phyloP scores from a whole-genome alignment of 1,140 invertebrate genomes.

The Drosophila paulistorum region DNA sequence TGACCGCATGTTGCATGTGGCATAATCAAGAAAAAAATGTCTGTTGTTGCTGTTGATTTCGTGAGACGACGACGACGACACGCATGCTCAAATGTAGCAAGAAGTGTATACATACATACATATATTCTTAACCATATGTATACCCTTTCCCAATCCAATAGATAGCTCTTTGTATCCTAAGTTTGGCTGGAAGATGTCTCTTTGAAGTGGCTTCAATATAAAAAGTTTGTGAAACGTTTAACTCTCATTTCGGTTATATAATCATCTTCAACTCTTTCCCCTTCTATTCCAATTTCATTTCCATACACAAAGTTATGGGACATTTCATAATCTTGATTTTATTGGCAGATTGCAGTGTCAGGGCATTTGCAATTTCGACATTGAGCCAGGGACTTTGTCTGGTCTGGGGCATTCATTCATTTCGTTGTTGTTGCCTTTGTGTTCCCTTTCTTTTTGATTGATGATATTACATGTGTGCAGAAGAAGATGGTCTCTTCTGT shows the following conservation, averaged over 20 bases:
- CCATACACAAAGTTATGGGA: no score
- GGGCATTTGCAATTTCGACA: constrained; percentile 35
- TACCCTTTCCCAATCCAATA: no score
- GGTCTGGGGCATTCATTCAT: background rate
- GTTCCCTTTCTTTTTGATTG: constrained; percentile 48
- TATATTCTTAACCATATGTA: background rate
- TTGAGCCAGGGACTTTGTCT: constrained; percentile 3
- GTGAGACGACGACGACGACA: constrained; percentile 42
- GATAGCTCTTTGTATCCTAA: no score
- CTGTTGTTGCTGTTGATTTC: constrained; percentile 46
- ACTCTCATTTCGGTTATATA: no score
- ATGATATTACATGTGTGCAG: constrained; percentile 64
- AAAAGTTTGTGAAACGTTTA: no score
- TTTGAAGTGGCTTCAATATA: no score
- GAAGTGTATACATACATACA: background rate
- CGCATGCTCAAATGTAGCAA: constrained; percentile 11
- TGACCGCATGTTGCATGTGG: constrained; percentile 32
- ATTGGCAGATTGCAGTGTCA: background rate
- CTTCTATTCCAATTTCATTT: no score
- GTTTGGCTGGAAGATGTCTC: no score
- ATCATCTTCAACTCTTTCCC: no score
- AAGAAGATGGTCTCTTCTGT: constrained; percentile 22
- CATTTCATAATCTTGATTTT: no score
- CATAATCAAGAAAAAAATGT: constrained; percentile 42
- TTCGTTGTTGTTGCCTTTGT: background rate